Base-by-base conservation (phyloP, 2,113 vertebrate genomes). In the Uropsilus gracilis region DNA sequence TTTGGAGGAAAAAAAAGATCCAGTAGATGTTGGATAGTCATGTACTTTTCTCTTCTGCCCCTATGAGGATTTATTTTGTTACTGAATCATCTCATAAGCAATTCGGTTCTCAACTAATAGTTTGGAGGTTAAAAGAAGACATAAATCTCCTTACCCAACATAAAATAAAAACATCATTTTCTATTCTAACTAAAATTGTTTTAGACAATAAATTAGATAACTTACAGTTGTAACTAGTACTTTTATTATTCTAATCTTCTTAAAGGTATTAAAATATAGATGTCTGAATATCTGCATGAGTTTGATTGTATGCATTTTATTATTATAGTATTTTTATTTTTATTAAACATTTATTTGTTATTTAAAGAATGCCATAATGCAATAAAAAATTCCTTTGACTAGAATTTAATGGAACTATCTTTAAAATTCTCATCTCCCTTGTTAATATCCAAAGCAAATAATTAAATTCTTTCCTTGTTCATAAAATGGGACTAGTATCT, bases 131-230 rank as follows among this genome's bases (percentile, higher is more conserved):
- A 46, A 87, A 53, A 61, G 30, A 93, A 22, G 4, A 32, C 28
- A 16, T 72, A 90, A 18, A 6, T 71, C 34, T 68, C 30, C 16
- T 26, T 18, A 77, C 22, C n/a, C 22, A 89, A 59, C 68, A 61
- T 37, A 42, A 85, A 89, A 78, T 66, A 59, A 12, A 93, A 50
- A 84, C 4, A 71, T 68, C 37, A 86, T 71, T 48, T 90, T 66
- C n/a, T 66, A 14, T 71, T 86, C 39, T 32, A 72, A 90, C 50
- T 92, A 90, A 90, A 81, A 17, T 86, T 72, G 83, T 44, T 17
- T 61, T 76, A 61, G 17, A 64, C 28, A 80, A 73, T 75, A 69
- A 90, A 22, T 69, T 86, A 73, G 39, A 64, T 68, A 57, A 82
- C 28, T 55, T 73, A 69, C 2, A 61, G 14, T 17, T 39, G 9